These are phyloP conservation scores for Poecilia gillii DNA, from an alignment of 2,797 vertebrate genomes.

Conservation along the genomic window DNA sequence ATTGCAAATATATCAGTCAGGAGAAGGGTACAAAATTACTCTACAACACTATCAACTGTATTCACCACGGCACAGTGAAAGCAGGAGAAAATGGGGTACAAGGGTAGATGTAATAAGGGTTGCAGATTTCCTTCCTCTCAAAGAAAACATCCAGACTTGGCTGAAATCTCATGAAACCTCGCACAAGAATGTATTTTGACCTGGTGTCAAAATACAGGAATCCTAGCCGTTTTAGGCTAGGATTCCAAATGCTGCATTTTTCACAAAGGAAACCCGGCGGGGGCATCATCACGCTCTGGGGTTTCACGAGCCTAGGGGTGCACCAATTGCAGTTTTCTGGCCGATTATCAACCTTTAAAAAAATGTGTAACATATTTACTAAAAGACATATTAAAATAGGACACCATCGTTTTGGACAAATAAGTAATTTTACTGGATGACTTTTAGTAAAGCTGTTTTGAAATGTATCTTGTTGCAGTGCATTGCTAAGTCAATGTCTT, in stretches of 20 bases:
- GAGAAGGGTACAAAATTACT: not conserved
- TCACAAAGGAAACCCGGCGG: not conserved
- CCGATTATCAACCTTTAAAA: not conserved
- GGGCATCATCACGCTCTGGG: not conserved
- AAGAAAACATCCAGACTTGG: not conserved
- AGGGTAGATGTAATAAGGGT: not conserved
- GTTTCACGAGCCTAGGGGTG: not conserved
- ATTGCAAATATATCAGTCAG: not conserved
- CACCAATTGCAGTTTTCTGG: no score
- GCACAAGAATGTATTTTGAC: not conserved
- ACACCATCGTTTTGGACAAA: not conserved
- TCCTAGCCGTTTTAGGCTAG: no score
- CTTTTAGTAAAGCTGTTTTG: not conserved
- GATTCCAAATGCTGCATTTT: not conserved
- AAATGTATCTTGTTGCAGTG: not conserved
- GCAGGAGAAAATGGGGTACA: not conserved
- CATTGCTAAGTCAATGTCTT: not conserved
- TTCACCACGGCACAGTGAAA: not conserved
- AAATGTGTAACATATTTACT: not conserved
- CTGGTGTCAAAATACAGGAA: no score
- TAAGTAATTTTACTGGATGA: not conserved
- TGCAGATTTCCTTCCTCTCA: not conserved
- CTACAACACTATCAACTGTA: not conserved
- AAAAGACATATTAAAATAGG: not conserved
- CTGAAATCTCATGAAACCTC: not conserved